A percentile compares a stretch with the other conserved stretches of the same genome.
Evolutionary conservation across 2,113 vertebrate genomes (phyloP).

Genomic region (Daubentonia madagascariensis): DNA sequence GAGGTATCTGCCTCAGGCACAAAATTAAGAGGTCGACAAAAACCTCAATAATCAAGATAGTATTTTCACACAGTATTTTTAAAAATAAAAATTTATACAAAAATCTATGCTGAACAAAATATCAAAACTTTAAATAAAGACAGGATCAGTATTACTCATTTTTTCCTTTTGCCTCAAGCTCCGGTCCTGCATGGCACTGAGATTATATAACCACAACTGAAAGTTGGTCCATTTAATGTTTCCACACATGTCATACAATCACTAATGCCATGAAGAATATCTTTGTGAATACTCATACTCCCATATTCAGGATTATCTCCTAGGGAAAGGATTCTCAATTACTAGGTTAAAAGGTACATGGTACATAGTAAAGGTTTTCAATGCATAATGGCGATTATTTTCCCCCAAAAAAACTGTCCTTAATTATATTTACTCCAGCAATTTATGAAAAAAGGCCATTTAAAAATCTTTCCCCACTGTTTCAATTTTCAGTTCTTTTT

Average conservation of each 20-base stretch:
- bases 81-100: neutral
- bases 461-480: constrained; percentile 30
- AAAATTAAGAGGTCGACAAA: constrained; percentile 12
- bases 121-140: constrained; percentile 26
- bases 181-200: neutral
- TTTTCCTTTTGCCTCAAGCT: neutral
- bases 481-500: constrained; percentile 5
- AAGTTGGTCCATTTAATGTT: neutral
- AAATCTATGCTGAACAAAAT: neutral
- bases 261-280: neutral
- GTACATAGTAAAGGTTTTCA: constrained; percentile 3
- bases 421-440: constrained; percentile 15
- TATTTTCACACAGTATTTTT: neutral
- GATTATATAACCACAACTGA: constrained; percentile 12
- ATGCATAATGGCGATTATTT: neutral
- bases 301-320: neutral
- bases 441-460: constrained; percentile 27
- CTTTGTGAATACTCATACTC: neutral
- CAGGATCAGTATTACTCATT: neutral
- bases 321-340: constrained; percentile 38
- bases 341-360: neutral
- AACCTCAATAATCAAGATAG: neutral
- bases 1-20: neutral
- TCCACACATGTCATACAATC: neutral
- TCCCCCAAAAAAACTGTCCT: neutral